phyloP scores from a whole-genome alignment of 2,888 invertebrate genomes.

The Calephelis perditalis region DNA sequence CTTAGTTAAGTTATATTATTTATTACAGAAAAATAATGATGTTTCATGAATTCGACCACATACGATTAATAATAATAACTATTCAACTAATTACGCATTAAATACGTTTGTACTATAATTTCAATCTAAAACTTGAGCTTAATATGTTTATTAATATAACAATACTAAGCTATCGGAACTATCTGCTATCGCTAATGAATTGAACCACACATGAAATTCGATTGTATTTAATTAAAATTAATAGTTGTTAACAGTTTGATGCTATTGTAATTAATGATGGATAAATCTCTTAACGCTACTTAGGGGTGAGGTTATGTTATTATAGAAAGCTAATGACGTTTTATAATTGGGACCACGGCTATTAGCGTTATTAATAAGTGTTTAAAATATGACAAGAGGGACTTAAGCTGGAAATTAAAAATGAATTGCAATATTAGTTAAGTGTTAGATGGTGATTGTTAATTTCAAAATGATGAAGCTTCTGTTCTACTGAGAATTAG shows the following conservation, averaged over 20 bases:
- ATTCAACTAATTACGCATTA: no score
- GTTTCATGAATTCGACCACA: no score
- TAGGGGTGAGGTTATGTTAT: slow-evolving; percentile 35
- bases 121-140: no score
- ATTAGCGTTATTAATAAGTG: slow-evolving; percentile 2
- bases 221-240: slow-evolving; percentile 69
- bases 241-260: slow-evolving; percentile 59
- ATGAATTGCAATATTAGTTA: background rate
- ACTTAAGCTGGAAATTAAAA: slow-evolving; percentile 6
- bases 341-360: slow-evolving; percentile 17
- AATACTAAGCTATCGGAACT: background rate
- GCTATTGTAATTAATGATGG: slow-evolving; percentile 63
- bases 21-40: no score
- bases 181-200: slow-evolving; percentile 30
- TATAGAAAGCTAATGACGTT: slow-evolving; percentile 31
- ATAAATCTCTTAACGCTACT: slow-evolving; percentile 52
- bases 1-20: no score
- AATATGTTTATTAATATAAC: background rate
- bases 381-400: slow-evolving; percentile 9
- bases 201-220: slow-evolving; percentile 41
- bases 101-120: no score
- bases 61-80: no score
- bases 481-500: no score
- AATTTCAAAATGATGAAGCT: no score
- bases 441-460: no score